Evolutionary conservation across 2,888 invertebrate species (phyloP).

Genomic region (Calameuta pallipes): DNA sequence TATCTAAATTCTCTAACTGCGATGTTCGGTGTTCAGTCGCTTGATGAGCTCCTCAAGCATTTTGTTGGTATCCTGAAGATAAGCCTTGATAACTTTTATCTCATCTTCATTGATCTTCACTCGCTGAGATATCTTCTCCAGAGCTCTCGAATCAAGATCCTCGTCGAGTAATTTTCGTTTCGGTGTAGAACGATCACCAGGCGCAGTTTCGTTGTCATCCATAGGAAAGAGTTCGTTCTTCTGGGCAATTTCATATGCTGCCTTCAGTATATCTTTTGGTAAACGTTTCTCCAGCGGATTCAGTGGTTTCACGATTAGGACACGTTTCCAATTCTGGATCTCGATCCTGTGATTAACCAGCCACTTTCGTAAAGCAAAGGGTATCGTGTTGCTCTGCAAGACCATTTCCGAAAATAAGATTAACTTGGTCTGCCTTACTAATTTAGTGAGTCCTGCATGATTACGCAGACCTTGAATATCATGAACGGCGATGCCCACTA

Average conservation of each 20-base stretch:
- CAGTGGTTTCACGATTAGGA: conserved; percentile 66
- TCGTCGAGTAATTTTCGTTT: conserved; percentile 41
- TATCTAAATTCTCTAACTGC: not conserved
- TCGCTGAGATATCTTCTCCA: conserved; percentile 47
- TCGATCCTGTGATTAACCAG: conserved; percentile 63
- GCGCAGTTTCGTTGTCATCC: conserved; percentile 39
- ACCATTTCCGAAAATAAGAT: conserved; percentile 67
- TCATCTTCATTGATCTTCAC: conserved; percentile 51
- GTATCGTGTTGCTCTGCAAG: conserved; percentile 64
- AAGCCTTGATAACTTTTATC: conserved; percentile 50
- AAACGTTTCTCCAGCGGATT: conserved; percentile 66
- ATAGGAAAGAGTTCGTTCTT: conserved; percentile 49
- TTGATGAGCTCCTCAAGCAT: conserved; percentile 49
- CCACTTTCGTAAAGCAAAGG: conserved; percentile 60
- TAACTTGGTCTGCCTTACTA: conserved; percentile 67
- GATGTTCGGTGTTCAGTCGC: conserved; percentile 20
- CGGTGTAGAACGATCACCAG: conserved; percentile 45
- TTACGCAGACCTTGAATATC: conserved; percentile 67
- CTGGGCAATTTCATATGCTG: conserved; percentile 66
- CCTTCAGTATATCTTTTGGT: conserved; percentile 64
- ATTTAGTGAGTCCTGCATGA: conserved; percentile 67
- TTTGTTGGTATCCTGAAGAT: conserved; percentile 53
- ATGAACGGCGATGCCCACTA: conserved; percentile 65
- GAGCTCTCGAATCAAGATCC: conserved; percentile 34
- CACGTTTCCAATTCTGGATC: conserved; percentile 63